Percentiles rank a stretch among this genome's conserved stretches.
phyloP scores from a whole-genome alignment of 2,797 vertebrate genomes.

The Pipistrellus pipistrellus region DNA sequence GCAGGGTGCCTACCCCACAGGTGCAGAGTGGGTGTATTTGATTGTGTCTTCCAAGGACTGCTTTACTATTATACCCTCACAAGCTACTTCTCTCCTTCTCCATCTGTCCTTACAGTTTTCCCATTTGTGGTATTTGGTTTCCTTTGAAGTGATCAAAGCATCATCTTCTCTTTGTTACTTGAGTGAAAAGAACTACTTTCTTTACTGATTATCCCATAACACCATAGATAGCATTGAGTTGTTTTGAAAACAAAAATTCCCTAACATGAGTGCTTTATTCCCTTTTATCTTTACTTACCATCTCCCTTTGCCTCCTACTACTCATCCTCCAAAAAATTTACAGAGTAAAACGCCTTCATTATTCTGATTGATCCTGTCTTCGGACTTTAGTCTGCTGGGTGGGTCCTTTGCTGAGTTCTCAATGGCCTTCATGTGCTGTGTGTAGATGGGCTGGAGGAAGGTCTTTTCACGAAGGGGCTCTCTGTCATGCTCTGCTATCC shows the following conservation, averaged over 20 bases:
- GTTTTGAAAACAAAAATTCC: constrained; percentile 68
- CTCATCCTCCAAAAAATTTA: background rate
- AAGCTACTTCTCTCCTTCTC: background rate
- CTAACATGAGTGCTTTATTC: background rate
- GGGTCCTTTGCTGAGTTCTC: too few relatives aligned
- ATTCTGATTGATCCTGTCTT: background rate
- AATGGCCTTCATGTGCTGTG: accelerated
- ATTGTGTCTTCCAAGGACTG: background rate
- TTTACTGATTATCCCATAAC: constrained; percentile 22
- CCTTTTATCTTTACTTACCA: constrained; percentile 71
- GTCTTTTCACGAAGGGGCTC: too few relatives aligned
- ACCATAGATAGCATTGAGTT: background rate
- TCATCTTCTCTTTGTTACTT: constrained; percentile 65
- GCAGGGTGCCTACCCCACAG: accelerated
- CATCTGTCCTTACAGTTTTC: background rate
- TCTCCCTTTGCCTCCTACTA: background rate
- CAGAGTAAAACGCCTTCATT: background rate
- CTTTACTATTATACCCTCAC: background rate
- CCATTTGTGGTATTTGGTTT: constrained; percentile 50
- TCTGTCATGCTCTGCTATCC: background rate
- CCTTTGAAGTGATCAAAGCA: constrained; percentile 78
- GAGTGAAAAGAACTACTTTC: constrained; percentile 54
- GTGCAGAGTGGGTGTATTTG: accelerated
- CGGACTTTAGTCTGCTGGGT: accelerated
- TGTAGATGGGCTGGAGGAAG: too few relatives aligned